A percentile compares a stretch with the other conserved stretches of the same genome.
Conservation (phyloP, 2,797 vertebrate genomes). For the Phataginus tetradactyla region DNA sequence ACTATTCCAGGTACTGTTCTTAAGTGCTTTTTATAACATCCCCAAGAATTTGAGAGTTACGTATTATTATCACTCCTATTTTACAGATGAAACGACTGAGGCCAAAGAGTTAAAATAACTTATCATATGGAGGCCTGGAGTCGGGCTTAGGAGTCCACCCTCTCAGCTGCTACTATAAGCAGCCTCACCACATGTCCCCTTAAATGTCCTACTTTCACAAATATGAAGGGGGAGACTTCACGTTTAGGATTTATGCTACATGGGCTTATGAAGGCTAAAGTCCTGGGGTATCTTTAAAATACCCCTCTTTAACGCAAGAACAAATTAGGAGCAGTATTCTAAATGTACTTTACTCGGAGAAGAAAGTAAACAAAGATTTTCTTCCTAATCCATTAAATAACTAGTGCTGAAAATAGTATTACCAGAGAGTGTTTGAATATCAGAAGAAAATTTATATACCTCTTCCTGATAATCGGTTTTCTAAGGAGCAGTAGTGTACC, state of each 20-base stretch:
- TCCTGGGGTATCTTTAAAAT: neutral
- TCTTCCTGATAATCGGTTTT: slow-evolving; percentile 16
- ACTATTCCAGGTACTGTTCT: neutral
- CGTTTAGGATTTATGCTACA: neutral
- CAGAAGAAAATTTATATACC: slow-evolving; percentile 29
- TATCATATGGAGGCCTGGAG: neutral
- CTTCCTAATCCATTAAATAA: neutral
- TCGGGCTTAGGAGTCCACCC: neutral
- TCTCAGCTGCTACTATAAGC: neutral
- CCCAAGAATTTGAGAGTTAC: neutral
- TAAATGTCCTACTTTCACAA: neutral
- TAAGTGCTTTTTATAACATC: neutral
- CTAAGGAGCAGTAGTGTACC: neutral
- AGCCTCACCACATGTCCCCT: neutral
- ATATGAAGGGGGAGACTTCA: neutral
- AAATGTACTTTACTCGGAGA: neutral
- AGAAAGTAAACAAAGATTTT: slow-evolving; percentile 49
- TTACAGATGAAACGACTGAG: neutral
- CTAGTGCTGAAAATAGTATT: neutral
- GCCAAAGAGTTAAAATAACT: neutral
- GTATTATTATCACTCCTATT: neutral
- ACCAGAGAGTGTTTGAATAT: slow-evolving; percentile 37
- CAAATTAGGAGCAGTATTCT: neutral
- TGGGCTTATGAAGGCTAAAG: neutral
- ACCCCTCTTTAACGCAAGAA: neutral